Conservation (phyloP, 2,888 invertebrate species). For the Philereme transversata region DNA sequence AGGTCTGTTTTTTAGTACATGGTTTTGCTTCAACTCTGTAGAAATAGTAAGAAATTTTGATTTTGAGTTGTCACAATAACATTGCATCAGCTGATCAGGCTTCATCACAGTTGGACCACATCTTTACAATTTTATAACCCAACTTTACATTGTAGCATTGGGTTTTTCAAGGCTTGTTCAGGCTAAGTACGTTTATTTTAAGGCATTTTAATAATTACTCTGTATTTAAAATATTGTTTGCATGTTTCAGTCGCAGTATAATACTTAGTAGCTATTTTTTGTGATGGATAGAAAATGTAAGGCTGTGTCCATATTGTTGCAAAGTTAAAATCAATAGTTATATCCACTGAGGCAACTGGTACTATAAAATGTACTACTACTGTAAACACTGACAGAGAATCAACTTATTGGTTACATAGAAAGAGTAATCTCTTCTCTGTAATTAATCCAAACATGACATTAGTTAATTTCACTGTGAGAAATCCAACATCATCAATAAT, state of each 20-base stretch:
- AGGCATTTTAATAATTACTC: background rate
- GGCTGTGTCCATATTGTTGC: background rate
- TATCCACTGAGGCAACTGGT: too few relatives aligned
- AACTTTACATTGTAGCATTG: slow-evolving; percentile 6
- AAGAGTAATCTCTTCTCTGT: too few relatives aligned
- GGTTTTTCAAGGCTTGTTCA: background rate
- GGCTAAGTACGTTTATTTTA: background rate
- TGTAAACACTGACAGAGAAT: too few relatives aligned
- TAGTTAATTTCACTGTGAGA: too few relatives aligned
- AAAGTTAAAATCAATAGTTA: background rate
- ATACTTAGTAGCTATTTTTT: background rate
- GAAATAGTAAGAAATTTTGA: background rate
- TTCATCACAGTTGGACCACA: slow-evolving; percentile 17
- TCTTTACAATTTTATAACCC: slow-evolving; percentile 25
- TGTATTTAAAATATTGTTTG: background rate
- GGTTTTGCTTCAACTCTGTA: background rate
- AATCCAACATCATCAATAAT: too few relatives aligned
- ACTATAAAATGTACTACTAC: too few relatives aligned
- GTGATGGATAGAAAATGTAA: background rate
- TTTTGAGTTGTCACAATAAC: slow-evolving; percentile 21
- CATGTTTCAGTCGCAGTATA: background rate
- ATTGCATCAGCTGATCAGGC: slow-evolving; percentile 30
- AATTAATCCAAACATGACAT: too few relatives aligned
- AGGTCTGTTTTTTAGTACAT: slow-evolving; percentile 9
- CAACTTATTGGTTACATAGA: too few relatives aligned